phyloP scores from a whole-genome alignment of 2,113 vertebrate genomes.

The Odocoileus virginianus region DNA sequence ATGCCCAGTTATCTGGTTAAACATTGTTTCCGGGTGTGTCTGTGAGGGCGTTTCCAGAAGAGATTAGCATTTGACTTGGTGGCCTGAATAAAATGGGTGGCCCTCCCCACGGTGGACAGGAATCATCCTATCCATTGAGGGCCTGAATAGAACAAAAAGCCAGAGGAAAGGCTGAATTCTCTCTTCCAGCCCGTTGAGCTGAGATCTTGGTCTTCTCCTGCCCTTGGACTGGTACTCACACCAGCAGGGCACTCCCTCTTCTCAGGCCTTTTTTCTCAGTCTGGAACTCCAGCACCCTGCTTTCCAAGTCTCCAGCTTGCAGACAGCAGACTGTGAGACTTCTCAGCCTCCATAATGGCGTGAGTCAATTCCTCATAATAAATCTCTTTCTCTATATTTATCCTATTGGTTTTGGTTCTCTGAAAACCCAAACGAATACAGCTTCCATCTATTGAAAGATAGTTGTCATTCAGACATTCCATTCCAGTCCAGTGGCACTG shows the following conservation, averaged over 20 bases:
- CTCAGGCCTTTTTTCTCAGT: not conserved
- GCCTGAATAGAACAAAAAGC: not conserved
- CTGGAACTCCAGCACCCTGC: not conserved
- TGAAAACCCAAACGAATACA: not conserved
- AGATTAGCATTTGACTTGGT: not conserved
- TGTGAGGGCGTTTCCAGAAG: not conserved
- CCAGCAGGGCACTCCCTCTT: not conserved
- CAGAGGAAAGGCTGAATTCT: not conserved
- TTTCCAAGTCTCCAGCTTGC: not conserved
- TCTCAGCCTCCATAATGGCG: not conserved
- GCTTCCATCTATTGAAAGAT: not conserved
- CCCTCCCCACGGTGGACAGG: not conserved
- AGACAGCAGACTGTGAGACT: not conserved
- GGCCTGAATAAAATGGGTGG: not conserved
- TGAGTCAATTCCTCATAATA: not conserved
- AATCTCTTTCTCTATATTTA: not conserved
- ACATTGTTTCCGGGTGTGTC: not conserved
- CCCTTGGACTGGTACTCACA: not conserved
- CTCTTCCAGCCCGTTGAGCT: not conserved
- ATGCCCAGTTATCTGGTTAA: not conserved
- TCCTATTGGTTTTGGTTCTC: not conserved
- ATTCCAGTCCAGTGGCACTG: not conserved
- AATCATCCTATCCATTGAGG: not conserved
- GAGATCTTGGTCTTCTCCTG: not conserved
- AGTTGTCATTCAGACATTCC: not conserved